Conservation (phyloP, 2,113 vertebrate species). For the Polyodon spathula region DNA sequence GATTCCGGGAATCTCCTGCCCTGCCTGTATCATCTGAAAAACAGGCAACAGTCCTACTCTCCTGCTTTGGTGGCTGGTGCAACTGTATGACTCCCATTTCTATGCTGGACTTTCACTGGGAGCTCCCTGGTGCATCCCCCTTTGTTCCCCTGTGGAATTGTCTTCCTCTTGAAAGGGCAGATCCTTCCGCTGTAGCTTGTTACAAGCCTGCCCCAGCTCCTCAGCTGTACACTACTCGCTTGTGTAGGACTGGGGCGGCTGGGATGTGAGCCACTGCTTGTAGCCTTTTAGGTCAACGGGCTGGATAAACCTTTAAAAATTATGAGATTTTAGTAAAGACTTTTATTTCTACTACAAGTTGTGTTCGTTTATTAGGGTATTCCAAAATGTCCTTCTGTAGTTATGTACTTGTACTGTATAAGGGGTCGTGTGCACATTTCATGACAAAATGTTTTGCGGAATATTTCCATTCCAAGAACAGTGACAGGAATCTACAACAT, state of each 20-base stretch:
- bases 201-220: conserved; percentile 1
- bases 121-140: too few relatives aligned
- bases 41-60: conserved; percentile 39
- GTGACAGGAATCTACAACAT: too few relatives aligned
- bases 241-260: not conserved
- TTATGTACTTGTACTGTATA: too few relatives aligned
- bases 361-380: not conserved
- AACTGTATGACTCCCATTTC: not conserved
- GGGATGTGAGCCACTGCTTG: conserved; percentile 27
- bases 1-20: conserved; percentile 52
- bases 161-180: not conserved
- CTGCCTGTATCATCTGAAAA: conserved; percentile 52
- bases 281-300: conserved; percentile 39
- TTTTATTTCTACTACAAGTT: too few relatives aligned
- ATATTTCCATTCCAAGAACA: too few relatives aligned
- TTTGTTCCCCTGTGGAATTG: too few relatives aligned
- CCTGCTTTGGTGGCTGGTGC: not conserved
- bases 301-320: conserved; percentile 46
- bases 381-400: not conserved
- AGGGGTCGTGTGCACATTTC: too few relatives aligned
- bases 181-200: not conserved
- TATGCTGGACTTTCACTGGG: not conserved
- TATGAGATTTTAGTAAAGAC: not conserved
- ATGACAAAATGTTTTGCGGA: too few relatives aligned
- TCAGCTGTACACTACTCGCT: not conserved